phyloP scores from a whole-genome alignment of 2,113 vertebrate species.

The Orthonyx spaldingii region DNA sequence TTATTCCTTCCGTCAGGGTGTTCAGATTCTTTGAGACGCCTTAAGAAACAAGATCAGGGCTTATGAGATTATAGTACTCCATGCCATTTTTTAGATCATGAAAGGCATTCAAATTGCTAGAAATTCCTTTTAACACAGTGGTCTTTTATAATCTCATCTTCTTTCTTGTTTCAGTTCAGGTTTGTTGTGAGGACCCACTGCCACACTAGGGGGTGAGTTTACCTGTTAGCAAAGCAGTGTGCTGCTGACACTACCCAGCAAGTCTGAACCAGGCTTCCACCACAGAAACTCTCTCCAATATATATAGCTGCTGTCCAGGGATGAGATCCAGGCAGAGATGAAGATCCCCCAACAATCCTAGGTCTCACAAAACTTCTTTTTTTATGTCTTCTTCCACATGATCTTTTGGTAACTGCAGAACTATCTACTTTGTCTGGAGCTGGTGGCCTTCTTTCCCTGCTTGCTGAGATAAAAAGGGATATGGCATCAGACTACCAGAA shows the following conservation, averaged over 20 bases:
- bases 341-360: conserved; percentile 82
- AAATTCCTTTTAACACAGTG: not conserved
- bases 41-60: not conserved
- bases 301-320: conserved; percentile 94
- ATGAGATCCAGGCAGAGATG: conserved; percentile 83
- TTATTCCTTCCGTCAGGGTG: not conserved
- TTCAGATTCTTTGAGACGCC: not conserved
- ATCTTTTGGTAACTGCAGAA: not conserved
- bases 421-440: not conserved
- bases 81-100: not conserved
- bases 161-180: not conserved
- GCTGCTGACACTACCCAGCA: conserved; percentile 93
- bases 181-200: not conserved
- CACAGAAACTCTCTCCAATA: conserved; percentile 82
- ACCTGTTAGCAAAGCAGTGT: conserved; percentile 92
- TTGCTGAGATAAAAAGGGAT: conserved; percentile 21
- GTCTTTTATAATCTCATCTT: not conserved
- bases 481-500: not conserved
- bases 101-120: not conserved
- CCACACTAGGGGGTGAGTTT: not conserved
- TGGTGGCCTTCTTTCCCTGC: conserved; percentile 15
- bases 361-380: conserved; percentile 79
- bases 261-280: conserved; percentile 84
- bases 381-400: conserved; percentile 84
- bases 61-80: not conserved